Evolutionary conservation across 2,797 vertebrate species (phyloP).

Genomic region (Sebastes glaucus): DNA sequence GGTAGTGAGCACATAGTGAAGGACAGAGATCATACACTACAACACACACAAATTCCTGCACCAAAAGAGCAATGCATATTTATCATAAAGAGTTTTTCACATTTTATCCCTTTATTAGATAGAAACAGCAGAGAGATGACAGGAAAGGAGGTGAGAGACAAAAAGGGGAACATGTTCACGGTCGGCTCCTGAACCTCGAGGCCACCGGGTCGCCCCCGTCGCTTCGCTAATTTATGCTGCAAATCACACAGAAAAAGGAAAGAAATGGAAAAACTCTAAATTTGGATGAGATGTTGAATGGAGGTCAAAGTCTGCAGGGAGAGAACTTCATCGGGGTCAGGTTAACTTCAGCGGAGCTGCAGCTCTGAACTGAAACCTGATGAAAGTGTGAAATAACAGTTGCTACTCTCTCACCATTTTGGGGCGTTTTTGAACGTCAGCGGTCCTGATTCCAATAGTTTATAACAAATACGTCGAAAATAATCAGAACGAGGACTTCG

Average conservation of each 20-base stretch:
- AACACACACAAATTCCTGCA: not conserved
- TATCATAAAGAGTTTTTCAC: not conserved
- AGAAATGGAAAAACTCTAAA: not conserved
- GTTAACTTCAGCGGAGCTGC: not conserved
- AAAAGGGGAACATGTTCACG: not conserved
- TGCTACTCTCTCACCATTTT: not conserved
- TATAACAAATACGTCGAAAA: not conserved
- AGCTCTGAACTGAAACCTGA: not conserved
- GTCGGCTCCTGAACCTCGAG: not conserved
- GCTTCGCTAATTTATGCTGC: not conserved
- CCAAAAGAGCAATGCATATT: not conserved
- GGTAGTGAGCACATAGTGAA: not conserved
- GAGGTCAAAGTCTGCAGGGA: constrained; percentile 18
- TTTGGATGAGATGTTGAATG: constrained; percentile 1
- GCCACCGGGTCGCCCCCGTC: not conserved
- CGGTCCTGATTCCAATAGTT: not conserved
- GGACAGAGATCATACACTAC: not conserved
- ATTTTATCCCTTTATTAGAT: not conserved
- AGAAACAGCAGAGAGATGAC: not conserved
- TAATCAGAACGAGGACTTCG: not conserved
- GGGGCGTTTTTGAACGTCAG: not conserved
- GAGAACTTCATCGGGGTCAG: constrained; percentile 10
- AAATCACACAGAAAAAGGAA: not conserved
- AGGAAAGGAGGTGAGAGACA: not conserved
- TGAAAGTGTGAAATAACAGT: not conserved